Evolutionary conservation across 2,113 vertebrate species (phyloP).

Genomic region (Sialia sialis): DNA sequence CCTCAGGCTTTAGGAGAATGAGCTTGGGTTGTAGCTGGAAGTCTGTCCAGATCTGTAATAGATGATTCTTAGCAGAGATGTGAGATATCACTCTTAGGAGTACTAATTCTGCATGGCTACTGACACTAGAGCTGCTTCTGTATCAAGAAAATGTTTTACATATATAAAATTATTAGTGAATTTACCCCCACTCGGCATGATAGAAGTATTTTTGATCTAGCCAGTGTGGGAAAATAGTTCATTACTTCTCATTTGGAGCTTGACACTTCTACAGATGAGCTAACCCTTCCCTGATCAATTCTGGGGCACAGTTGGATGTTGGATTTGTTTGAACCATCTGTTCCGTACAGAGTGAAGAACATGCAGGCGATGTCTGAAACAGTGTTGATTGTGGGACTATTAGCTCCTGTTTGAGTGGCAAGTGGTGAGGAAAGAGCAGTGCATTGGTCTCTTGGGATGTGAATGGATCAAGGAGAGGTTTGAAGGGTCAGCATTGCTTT

Average conservation of each 20-base stretch:
- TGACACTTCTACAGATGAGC: not conserved
- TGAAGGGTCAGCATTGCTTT: not conserved
- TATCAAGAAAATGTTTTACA: not conserved
- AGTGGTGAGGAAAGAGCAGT: not conserved
- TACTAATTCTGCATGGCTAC: not conserved
- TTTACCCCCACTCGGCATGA: not conserved
- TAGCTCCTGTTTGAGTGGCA: not conserved
- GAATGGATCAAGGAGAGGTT: not conserved
- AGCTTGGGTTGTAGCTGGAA: not conserved
- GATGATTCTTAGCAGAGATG: not conserved
- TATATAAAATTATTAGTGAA: not conserved
- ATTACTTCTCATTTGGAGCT: not conserved
- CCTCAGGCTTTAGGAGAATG: not conserved
- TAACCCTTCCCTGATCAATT: not conserved
- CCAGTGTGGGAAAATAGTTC: not conserved
- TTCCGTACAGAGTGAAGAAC: not conserved
- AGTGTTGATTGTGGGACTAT: not conserved
- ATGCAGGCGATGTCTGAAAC: not conserved
- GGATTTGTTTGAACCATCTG: not conserved
- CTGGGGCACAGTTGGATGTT: not conserved
- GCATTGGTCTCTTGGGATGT: not conserved
- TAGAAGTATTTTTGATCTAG: not conserved
- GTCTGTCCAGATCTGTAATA: not conserved
- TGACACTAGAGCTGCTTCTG: not conserved
- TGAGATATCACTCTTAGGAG: not conserved